Percentiles rank a stretch among this genome's conserved stretches.
These are phyloP conservation scores for Willowsia nigromaculata DNA, from an alignment of 2,888 invertebrate species.

Conservation along the genomic window DNA sequence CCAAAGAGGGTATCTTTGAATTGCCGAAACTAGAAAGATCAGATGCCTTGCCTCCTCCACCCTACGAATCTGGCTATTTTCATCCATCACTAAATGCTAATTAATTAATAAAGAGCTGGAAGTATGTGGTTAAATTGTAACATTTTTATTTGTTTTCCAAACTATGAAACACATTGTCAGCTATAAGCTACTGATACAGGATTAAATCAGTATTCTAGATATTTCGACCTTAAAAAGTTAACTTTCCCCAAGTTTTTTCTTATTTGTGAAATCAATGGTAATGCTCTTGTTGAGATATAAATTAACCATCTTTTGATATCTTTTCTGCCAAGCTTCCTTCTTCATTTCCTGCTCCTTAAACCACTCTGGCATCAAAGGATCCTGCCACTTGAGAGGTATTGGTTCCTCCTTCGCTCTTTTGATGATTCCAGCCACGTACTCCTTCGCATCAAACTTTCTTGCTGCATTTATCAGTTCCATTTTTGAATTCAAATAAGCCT, in stretches of 20 bases:
- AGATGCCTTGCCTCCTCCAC: conserved; percentile 59
- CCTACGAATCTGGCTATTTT: conserved; percentile 63
- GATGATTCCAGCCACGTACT: conserved; percentile 86
- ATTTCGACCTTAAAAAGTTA: not conserved
- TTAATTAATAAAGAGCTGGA: not conserved
- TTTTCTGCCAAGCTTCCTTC: conserved; percentile 54
- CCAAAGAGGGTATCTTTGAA: conserved; percentile 15
- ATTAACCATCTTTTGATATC: conserved; percentile 68
- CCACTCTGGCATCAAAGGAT: conserved; percentile 85
- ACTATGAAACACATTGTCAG: not conserved
- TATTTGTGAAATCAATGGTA: conserved; percentile 26
- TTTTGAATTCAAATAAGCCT: conserved; percentile 87
- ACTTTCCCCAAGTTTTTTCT: conserved; percentile 4
- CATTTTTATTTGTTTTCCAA: conserved; percentile 14
- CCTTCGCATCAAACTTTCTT: conserved; percentile 88
- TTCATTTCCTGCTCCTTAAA: conserved; percentile 83
- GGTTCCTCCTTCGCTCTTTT: conserved; percentile 84
- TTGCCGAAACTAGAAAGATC: conserved; percentile 59
- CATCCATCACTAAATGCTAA: conserved; percentile 43
- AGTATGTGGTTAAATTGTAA: not conserved
- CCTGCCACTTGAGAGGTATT: conserved; percentile 81
- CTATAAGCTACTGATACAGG: not conserved
- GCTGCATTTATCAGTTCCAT: conserved; percentile 87
- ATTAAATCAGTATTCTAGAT: no score
- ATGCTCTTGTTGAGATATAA: conserved; percentile 66